These are phyloP conservation scores for Cosmorhoe ocellata DNA, from an alignment of 2,888 invertebrate genomes.

Conservation along the genomic window DNA sequence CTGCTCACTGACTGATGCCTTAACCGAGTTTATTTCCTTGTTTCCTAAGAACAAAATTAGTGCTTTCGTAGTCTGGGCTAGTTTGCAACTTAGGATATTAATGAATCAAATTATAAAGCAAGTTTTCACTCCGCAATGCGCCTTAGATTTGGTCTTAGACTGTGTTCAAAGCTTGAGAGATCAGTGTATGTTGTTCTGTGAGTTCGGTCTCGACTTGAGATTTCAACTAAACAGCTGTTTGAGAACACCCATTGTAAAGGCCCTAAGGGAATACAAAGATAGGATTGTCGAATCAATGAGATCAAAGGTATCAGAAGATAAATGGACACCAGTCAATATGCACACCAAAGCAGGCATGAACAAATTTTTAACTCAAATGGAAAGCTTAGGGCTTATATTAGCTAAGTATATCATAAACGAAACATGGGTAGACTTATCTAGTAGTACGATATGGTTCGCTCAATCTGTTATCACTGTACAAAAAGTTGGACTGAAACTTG, in stretches of 20 bases:
- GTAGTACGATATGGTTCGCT: constrained; percentile 90
- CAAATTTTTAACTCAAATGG: constrained; percentile 87
- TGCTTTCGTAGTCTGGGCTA: constrained; percentile 94
- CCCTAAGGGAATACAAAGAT: constrained; percentile 89
- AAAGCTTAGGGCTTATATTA: constrained; percentile 86
- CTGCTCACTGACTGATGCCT: constrained; percentile 89
- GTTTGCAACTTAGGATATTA: constrained; percentile 89
- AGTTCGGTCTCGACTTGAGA: constrained; percentile 93
- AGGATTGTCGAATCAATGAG: constrained; percentile 92
- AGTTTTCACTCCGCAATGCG: constrained; percentile 94
- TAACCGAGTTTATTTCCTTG: constrained; percentile 83
- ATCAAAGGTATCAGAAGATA: constrained; percentile 89
- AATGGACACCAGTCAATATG: constrained; percentile 92
- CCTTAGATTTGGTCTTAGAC: constrained; percentile 91
- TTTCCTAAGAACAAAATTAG: constrained; percentile 88
- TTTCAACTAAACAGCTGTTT: constrained; percentile 95
- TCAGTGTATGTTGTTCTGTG: constrained; percentile 84
- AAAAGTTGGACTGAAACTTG: constrained; percentile 89
- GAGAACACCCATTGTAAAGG: constrained; percentile 88
- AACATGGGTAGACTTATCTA: constrained; percentile 88
- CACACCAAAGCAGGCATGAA: constrained; percentile 86
- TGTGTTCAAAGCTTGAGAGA: constrained; percentile 91
- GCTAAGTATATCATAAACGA: constrained; percentile 84
- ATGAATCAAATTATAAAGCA: constrained; percentile 92
- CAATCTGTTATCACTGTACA: constrained; percentile 88